Percentiles rank a stretch among this genome's conserved stretches.
These are phyloP conservation scores for Nebria brevicollis DNA, from an alignment of 2,888 invertebrate genomes.

Conservation along the genomic window DNA sequence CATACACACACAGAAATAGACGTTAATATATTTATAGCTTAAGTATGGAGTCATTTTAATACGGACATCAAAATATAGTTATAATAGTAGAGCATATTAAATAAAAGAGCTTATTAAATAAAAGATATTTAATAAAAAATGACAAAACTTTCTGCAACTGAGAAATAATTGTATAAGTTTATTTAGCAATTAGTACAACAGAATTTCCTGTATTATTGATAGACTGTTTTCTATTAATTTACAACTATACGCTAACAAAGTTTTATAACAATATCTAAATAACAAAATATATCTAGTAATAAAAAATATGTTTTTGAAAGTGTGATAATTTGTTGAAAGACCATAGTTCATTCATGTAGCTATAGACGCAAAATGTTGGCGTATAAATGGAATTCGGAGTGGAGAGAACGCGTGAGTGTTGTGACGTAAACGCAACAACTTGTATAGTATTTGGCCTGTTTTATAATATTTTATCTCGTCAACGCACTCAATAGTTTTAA, in stretches of 20 bases:
- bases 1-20: no score
- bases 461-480: background rate
- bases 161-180: no score
- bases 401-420: background rate
- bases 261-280: background rate
- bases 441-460: background rate
- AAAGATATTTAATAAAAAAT: no score
- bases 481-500: background rate
- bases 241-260: background rate
- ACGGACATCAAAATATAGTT: no score
- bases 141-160: no score
- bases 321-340: background rate
- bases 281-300: background rate
- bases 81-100: no score
- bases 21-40: no score
- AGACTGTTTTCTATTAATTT: no score
- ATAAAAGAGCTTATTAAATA: no score
- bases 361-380: background rate
- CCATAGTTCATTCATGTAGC: background rate
- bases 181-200: no score
- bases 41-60: no score
- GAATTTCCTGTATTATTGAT: no score
- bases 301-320: background rate
- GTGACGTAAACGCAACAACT: background rate
- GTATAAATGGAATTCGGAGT: background rate